phyloP scores from a whole-genome alignment of 1,140 invertebrate genomes.

The Drosophila jambulina region DNA sequence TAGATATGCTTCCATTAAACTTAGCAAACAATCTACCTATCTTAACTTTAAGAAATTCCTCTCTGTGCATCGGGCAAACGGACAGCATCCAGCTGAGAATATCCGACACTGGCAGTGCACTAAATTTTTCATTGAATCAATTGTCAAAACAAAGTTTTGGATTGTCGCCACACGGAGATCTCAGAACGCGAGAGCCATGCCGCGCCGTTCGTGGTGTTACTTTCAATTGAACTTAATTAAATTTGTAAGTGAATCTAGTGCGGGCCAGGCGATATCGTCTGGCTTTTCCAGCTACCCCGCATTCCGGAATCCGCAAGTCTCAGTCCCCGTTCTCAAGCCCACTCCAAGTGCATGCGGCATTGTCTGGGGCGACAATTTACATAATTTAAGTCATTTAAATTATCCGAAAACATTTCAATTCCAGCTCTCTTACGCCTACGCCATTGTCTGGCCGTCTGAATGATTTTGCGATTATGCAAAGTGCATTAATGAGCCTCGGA shows the following conservation, averaged over 20 bases:
- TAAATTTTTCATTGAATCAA: slow-evolving; percentile 83
- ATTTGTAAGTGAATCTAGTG: slow-evolving; percentile 85
- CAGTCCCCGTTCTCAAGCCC: slow-evolving; percentile 3
- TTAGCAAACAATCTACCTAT: neutral
- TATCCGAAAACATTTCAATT: slow-evolving; percentile 84
- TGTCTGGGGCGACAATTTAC: slow-evolving; percentile 84
- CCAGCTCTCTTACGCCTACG: slow-evolving; percentile 37
- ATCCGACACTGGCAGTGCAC: slow-evolving; percentile 46
- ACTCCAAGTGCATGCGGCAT: slow-evolving; percentile 41
- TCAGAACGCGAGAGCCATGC: slow-evolving; percentile 11
- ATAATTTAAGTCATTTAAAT: slow-evolving; percentile 85
- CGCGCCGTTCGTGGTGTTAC: slow-evolving; percentile 73
- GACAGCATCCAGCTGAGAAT: slow-evolving; percentile 30
- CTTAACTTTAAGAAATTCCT: neutral
- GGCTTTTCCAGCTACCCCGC: slow-evolving; percentile 10
- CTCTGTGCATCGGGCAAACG: neutral
- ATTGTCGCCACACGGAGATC: slow-evolving; percentile 68
- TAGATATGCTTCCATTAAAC: neutral
- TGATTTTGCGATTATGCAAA: slow-evolving; percentile 82
- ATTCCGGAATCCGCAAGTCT: neutral
- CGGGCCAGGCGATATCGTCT: slow-evolving; percentile 55
- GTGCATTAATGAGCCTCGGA: slow-evolving; percentile 79
- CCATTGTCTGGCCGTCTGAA: slow-evolving; percentile 63
- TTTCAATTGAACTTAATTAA: slow-evolving; percentile 85
- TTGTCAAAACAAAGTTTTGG: slow-evolving; percentile 83